These are phyloP conservation scores for Rhamnusium bicolor DNA, from an alignment of 2,888 invertebrate genomes.

Conservation along the genomic window DNA sequence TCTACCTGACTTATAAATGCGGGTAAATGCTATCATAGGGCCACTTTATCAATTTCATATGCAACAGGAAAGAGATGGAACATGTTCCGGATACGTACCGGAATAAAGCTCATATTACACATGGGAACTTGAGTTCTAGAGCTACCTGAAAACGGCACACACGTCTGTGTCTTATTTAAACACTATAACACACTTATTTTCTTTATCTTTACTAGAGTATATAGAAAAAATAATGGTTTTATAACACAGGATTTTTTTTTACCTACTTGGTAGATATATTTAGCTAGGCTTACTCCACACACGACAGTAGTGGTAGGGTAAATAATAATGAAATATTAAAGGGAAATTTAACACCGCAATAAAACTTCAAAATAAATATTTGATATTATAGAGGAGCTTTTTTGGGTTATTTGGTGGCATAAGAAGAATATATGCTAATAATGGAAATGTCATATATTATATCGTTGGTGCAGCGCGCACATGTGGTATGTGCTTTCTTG, in stretches of 20 bases:
- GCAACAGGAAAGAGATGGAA: constrained; percentile 11
- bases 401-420: no score
- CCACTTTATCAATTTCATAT: constrained; percentile 2
- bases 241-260: neutral
- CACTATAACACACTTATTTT: constrained; percentile 18
- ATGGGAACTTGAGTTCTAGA: constrained; percentile 1
- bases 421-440: no score
- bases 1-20: constrained; percentile 24
- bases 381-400: neutral
- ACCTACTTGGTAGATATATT: neutral
- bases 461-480: no score
- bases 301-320: neutral
- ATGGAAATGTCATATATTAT: no score
- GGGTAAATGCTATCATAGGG: constrained; percentile 14
- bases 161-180: constrained; percentile 9
- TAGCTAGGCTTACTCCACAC: neutral
- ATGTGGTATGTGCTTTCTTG: no score
- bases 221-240: neutral
- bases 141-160: neutral
- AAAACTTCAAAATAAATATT: neutral
- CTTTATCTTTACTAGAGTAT: constrained; percentile 17
- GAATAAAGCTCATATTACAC: neutral
- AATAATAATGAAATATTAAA: neutral
- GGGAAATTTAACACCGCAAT: neutral
- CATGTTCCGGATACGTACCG: constrained; percentile 12